Evolutionary conservation across 2,888 invertebrate species (phyloP), one percentile per base, ranked within the genome.

Genomic region (Drosophila macrospina): DNA sequence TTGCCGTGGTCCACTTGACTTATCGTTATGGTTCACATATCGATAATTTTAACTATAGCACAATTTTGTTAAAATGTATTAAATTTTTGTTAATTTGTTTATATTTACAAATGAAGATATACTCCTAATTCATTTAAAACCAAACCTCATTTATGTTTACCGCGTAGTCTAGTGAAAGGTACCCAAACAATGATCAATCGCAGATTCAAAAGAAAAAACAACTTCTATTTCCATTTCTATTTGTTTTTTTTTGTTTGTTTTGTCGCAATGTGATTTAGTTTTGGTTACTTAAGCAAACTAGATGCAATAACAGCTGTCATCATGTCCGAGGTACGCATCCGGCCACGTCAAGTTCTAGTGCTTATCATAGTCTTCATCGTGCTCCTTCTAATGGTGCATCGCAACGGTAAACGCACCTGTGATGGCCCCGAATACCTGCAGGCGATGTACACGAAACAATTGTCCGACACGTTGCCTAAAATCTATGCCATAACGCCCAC

Each of bases 401-500:
- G 89, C 7, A 91, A 89, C 73, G 90, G 91, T 0, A 88, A 89
- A 51, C 77, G 74, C 47, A 82, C 74, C 55, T 91, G 92, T 50
- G 76, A 90, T 11, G 83, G 91, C 1, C 92, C 92, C 7, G 87
- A 85, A 6, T 90, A 78, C 52, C 70, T 91, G 10, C 91, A 89
- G 68, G 76, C 73, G 2, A 80, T 91, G 68, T 92, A 89, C 68
- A 72, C 78, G 0, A 77, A 72, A 20, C 69, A 76, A 5, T 69
- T 78, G 28, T 66, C 85, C 24, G 81, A 80, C 36, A 71, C 85
- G 47, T 72, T 91, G 69, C 96, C 97, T 32, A 95, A 93, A 34
- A 97, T 99, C 78, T 98, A 97, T 91, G 96, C 96, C 13, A 95
- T 99, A 78, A 99, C 98, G 4, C 98, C 98, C 34, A 99, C 98